Evolutionary conservation across 23 tunicate species (phyloP).

Genomic region (Phallusia fumigata): DNA sequence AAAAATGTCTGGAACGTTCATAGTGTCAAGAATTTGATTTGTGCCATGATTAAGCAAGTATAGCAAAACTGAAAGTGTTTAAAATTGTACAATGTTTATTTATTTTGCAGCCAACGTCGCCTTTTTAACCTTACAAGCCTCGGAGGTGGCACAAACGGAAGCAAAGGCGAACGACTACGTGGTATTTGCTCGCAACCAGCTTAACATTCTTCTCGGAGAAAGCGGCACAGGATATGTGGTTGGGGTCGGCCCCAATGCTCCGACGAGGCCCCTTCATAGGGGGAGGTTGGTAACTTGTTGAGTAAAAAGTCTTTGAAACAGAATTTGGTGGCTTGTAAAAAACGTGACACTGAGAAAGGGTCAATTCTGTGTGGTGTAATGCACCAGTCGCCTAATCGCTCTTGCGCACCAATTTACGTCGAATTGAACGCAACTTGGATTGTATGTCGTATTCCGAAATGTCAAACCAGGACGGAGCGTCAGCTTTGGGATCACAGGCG

Average conservation of each 20-base stretch:
- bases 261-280: conserved; percentile 57
- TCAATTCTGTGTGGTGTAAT: no score
- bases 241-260: conserved; percentile 50
- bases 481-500: background rate
- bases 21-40: no score
- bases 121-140: conserved; percentile 41
- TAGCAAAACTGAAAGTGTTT: no score
- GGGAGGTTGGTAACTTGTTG: conserved; percentile 33
- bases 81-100: no score
- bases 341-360: no score
- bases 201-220: conserved; percentile 29
- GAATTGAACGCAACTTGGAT: no score
- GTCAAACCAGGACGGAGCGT: background rate
- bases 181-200: conserved; percentile 34
- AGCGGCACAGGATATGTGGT: conserved; percentile 46
- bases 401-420: no score
- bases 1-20: no score
- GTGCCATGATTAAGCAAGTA: no score
- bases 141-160: background rate
- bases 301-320: no score
- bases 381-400: no score
- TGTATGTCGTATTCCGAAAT: background rate
- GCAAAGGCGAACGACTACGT: background rate
- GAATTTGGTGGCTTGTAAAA: no score
- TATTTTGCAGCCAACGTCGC: conserved; percentile 47